Evolutionary conservation across 2,797 vertebrate genomes (phyloP), one percentile per base, ranked within the genome.

Genomic region (Rallus crepitans): DNA sequence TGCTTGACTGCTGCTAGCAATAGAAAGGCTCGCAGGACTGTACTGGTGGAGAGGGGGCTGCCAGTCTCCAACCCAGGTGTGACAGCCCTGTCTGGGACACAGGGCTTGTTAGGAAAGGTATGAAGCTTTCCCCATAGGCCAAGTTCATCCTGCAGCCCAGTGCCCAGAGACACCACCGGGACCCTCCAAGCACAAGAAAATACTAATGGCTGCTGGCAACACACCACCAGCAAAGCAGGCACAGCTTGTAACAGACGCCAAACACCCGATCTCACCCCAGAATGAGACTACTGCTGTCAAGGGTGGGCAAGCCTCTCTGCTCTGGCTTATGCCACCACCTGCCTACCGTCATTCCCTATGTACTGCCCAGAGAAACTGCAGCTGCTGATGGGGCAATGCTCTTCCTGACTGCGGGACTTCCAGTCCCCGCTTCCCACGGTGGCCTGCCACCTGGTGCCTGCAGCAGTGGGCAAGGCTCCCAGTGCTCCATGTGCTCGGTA

Each of bases 111-210:
- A 59, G 8, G 42, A 66, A 37, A 50, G 37, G 8, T 19, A 10
- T 17, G 28, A 28, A 31, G 8, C 24, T 39, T 57, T 39, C 57
- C 52, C 57, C n/a, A 31, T 35, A 42, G 23, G 28, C 56, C 0
- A 1, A 70, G 42, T 50, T 42, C 27, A 37, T 40, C 28, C 45
- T 27, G 31, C 2, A 0, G 30, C 27, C 27, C 64, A 39, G n/a
- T 1, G 2, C 15, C 9, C 1, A 0, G 53, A 8, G 53, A 52
- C 31, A 52, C 35, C 8, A n/a, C 33, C 0, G 0, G 20, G 19
- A 63, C 16, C 11, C 57, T 40, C 30, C 4, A 12, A 17, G 65
- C 13, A 39, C 28, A 47, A 70, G 33, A 21, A 63, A 48, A 25
- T 4, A 12, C 25, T 56, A 10, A 4, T 27, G 37, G 28, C 25